Base-by-base conservation (phyloP, 2,797 vertebrate genomes). In the Rhynchonycteris naso region DNA sequence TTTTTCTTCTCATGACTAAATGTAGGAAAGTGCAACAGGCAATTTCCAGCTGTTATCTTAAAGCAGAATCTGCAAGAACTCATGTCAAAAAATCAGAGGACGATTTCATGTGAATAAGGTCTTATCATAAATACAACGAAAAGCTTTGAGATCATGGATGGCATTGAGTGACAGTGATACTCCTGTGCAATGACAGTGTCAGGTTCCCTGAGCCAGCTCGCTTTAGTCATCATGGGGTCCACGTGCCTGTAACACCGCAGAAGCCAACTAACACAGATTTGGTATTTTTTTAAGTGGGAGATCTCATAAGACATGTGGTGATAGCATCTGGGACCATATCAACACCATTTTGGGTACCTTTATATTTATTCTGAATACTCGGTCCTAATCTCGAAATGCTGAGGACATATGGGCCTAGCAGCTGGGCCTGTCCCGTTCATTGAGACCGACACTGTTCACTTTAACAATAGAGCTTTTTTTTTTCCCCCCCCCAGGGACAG, bases 291-390 rank as follows among this genome's bases (percentile, higher is more conserved):
- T 96, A 98, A 98, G 97, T 96, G 81, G 83, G 88, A 97, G 97
- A 97, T 95, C 43, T 97, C 59, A 14, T 94, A 95, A 97, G 96
- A 96, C 97, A 97, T 96, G 96, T 93, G 96, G 94, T 97, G 96
- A 98, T 96, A 97, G 95, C 97, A 98, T 97, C 98, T 98, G 98
- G 97, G 97, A 95, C 96, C 12, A 4, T 65, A 95, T 97, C 96
- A 92, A 90, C 95, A 96, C 72, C 61, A 19, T 95, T 98, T 97
- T 68, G 93, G 84, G 95, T 59, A 91, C 54, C 54, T 90, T 96
- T 95, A 78, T 90, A 89, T 87, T 93, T 97, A 87, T 96, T 97
- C 92, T 82, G 68, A 86, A 94, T 90, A 83, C 90, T 96, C 85
- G 9, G 95, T 97, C 69, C 0, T 95, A 93, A 96, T 97, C 89